These are phyloP conservation scores for Andrena trimmerana DNA, from an alignment of 2,888 invertebrate genomes.

Conservation along the genomic window DNA sequence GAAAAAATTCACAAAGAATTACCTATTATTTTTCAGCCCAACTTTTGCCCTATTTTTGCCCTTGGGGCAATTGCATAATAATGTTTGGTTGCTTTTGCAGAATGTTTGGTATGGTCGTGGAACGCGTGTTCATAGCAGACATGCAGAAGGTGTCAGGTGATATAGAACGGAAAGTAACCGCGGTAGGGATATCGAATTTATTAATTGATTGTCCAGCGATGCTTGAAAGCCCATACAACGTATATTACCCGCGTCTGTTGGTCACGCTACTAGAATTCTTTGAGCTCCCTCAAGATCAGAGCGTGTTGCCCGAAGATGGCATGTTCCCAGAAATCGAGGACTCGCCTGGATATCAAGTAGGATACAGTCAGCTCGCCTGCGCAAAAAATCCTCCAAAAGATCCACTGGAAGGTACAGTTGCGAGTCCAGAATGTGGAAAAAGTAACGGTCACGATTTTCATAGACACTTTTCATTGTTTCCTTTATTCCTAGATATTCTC, in stretches of 20 bases:
- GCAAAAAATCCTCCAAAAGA: slow-evolving; percentile 92
- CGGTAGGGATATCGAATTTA: slow-evolving; percentile 94
- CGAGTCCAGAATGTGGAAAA: background rate
- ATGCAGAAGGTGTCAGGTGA: slow-evolving; percentile 94
- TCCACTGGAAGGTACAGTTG: slow-evolving; percentile 88
- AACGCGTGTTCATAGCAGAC: slow-evolving; percentile 94
- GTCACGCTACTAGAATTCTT: slow-evolving; percentile 91
- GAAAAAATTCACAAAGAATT: too few relatives aligned
- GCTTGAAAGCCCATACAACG: slow-evolving; percentile 88
- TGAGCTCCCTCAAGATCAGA: slow-evolving; percentile 95
- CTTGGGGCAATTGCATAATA: background rate
- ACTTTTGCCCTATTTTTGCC: too few relatives aligned
- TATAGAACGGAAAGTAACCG: slow-evolving; percentile 95
- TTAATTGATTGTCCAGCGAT: slow-evolving; percentile 92
- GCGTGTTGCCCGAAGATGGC: slow-evolving; percentile 93
- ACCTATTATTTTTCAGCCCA: too few relatives aligned
- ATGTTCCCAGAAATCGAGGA: slow-evolving; percentile 95
- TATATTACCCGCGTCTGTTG: slow-evolving; percentile 80
- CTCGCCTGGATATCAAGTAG: slow-evolving; percentile 93
- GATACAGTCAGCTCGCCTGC: slow-evolving; percentile 95
- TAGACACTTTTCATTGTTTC: background rate
- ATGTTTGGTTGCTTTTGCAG: slow-evolving; percentile 84
- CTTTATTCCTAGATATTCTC: too few relatives aligned
- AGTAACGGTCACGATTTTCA: slow-evolving; percentile 1
- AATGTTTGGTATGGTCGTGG: slow-evolving; percentile 98